Conservation (phyloP, 1,140 invertebrate genomes). For the Oreohelix idahoensis region DNA sequence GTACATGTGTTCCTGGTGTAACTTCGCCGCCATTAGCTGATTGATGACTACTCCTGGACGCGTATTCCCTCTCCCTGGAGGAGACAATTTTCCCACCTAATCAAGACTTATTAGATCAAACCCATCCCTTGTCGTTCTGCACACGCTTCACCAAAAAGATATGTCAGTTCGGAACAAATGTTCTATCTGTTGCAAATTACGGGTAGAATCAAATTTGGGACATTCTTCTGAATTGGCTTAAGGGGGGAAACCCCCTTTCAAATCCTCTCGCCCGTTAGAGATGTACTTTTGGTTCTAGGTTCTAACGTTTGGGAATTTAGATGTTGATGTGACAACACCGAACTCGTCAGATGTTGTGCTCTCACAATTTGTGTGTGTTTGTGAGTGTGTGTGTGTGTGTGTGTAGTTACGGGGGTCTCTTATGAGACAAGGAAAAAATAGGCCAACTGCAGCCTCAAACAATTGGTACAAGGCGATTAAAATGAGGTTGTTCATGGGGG, state of each 20-base stretch:
- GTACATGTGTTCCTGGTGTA: slow-evolving; percentile 4
- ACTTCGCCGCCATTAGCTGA: slow-evolving; percentile 7
- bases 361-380: too few species aligned
- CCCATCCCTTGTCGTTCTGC: neutral
- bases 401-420: too few species aligned
- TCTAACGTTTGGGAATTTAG: too few species aligned
- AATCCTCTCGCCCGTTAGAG: too few species aligned
- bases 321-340: too few species aligned
- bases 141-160: neutral
- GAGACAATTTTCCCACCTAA: neutral
- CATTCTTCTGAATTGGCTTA: neutral
- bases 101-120: neutral
- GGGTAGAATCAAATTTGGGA: neutral
- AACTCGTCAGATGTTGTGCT: too few species aligned
- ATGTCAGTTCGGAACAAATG: neutral
- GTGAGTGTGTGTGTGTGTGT: too few species aligned
- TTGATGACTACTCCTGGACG: neutral
- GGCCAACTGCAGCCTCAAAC: too few species aligned
- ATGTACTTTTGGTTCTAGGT: too few species aligned
- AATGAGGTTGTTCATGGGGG: too few species aligned
- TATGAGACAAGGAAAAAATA: too few species aligned
- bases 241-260: neutral
- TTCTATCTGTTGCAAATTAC: neutral
- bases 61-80: neutral
- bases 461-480: too few species aligned